Evolutionary conservation across 1,140 invertebrate genomes (phyloP).

Genomic region (Cydia pomonella): DNA sequence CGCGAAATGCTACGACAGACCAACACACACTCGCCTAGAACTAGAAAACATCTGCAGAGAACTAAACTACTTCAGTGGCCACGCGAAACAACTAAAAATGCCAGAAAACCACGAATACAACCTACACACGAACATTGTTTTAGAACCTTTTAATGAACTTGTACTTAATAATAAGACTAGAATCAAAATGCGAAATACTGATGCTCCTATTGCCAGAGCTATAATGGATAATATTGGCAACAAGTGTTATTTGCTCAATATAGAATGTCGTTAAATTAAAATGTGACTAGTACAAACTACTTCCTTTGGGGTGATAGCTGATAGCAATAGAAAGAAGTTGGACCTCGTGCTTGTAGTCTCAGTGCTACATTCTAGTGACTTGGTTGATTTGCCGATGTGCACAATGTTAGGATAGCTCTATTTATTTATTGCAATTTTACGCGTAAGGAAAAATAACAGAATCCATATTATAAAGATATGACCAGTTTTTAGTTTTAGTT

Average conservation of each 20-base stretch:
- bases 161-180: constrained; percentile 65
- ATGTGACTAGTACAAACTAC: not conserved
- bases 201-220: constrained; percentile 58
- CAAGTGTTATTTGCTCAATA: constrained; percentile 66
- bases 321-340: not conserved
- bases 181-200: constrained; percentile 63
- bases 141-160: constrained; percentile 62
- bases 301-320: not conserved
- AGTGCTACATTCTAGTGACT: no score
- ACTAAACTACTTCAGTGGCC: constrained; percentile 65
- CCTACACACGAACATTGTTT: constrained; percentile 53
- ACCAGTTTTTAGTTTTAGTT: not conserved
- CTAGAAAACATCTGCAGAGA: constrained; percentile 66
- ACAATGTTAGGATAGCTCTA: not conserved
- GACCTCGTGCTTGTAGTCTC: no score
- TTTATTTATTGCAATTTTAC: not conserved
- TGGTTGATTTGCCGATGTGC: no score
- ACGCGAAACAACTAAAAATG: constrained; percentile 60
- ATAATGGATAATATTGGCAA: constrained; percentile 43
- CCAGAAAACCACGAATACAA: constrained; percentile 41
- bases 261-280: constrained; percentile 62
- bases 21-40: constrained; percentile 65
- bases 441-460: no score
- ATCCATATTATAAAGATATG: not conserved
- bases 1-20: constrained; percentile 61